Percentiles rank a stretch among this genome's conserved stretches.
phyloP scores from a whole-genome alignment of 2,888 invertebrate genomes.

The Tipula unca region DNA sequence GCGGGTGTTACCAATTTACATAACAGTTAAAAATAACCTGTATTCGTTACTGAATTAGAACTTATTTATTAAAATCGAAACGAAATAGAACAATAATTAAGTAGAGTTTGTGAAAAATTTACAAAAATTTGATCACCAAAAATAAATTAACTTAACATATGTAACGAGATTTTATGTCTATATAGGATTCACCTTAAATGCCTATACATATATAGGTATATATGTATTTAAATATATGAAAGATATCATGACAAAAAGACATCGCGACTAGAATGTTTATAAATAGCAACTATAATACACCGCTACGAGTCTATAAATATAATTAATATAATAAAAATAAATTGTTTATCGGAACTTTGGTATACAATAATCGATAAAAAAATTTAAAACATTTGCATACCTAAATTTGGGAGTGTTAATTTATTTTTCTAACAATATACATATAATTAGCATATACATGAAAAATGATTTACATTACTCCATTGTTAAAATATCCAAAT shows the following conservation, averaged over 20 bases:
- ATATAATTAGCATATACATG: not conserved
- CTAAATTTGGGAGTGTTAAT: not conserved
- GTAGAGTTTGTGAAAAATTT: too few relatives aligned
- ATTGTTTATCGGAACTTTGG: not conserved
- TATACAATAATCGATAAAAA: not conserved
- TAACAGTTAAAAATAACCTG: too few relatives aligned
- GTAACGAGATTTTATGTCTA: too few relatives aligned
- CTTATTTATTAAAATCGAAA: too few relatives aligned
- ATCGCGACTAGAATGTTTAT: not conserved
- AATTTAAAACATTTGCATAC: not conserved
- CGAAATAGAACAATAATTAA: too few relatives aligned
- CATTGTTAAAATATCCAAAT: not conserved
- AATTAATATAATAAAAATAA: not conserved
- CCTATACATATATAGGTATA: too few relatives aligned
- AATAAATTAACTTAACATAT: too few relatives aligned
- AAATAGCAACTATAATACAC: not conserved
- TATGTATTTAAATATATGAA: not conserved
- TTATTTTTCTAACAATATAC: not conserved
- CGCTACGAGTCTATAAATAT: not conserved
- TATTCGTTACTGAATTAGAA: too few relatives aligned
- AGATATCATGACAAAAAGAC: not conserved
- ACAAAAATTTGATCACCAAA: too few relatives aligned
- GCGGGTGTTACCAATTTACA: too few relatives aligned
- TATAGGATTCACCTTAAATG: too few relatives aligned
- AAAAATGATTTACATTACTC: conserved; percentile 3